These are phyloP conservation scores for Ciona savignyi DNA, from an alignment of 23 tunicate genomes.

Conservation along the genomic window DNA sequence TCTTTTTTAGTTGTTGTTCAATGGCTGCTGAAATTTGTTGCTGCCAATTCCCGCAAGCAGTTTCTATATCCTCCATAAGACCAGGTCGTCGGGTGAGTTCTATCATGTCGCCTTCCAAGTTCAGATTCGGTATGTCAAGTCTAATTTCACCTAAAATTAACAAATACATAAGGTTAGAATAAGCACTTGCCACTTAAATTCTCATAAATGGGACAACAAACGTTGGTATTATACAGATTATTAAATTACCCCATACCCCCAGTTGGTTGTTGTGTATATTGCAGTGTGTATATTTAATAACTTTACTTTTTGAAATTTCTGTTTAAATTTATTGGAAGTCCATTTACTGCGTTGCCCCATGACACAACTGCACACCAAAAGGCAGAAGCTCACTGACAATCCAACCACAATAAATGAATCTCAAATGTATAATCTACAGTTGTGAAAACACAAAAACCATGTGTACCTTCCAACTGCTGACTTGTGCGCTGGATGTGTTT, in stretches of 20 bases:
- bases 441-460: not conserved
- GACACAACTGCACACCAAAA: no score
- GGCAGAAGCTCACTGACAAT: no score
- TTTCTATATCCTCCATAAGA: slow-evolving; percentile 57
- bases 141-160: slow-evolving; percentile 65
- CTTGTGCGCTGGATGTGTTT: slow-evolving; percentile 82
- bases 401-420: not conserved
- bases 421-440: not conserved
- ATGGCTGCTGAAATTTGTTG: slow-evolving; percentile 84
- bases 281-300: not conserved
- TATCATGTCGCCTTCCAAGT: slow-evolving; percentile 47
- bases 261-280: not conserved
- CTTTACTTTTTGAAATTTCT: not conserved
- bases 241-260: not conserved
- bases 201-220: not conserved
- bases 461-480: slow-evolving; percentile 88
- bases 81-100: slow-evolving; percentile 47
- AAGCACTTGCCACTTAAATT: no score
- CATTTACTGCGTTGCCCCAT: no score
- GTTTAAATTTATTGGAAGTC: no score
- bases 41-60: slow-evolving; percentile 96
- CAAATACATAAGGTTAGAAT: no score
- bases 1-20: slow-evolving; percentile 85
- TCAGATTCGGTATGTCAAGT: slow-evolving; percentile 66
- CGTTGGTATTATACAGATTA: not conserved